phyloP scores from a whole-genome alignment of 1,140 invertebrate species.

The Lucilia sericata region DNA sequence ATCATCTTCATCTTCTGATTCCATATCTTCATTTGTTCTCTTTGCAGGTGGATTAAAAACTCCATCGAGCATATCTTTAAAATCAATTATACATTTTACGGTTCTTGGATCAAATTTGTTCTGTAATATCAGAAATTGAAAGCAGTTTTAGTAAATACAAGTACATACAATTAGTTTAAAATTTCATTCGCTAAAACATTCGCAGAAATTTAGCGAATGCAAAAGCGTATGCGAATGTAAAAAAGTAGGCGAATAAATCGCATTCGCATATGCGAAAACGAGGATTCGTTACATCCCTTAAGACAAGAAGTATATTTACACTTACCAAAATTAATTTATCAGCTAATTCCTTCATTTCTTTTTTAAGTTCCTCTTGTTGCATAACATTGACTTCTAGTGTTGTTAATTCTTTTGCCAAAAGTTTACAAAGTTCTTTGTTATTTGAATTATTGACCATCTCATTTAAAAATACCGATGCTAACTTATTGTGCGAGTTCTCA shows the following conservation, averaged over 20 bases:
- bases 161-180: too few relatives aligned
- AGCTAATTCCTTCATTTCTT: slow-evolving; percentile 55
- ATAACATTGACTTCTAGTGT: slow-evolving; percentile 54
- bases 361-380: slow-evolving; percentile 52
- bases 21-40: slow-evolving; percentile 32
- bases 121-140: slow-evolving; percentile 47
- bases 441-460: slow-evolving; percentile 61
- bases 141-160: too few relatives aligned
- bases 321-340: slow-evolving; percentile 59
- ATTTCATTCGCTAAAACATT: too few relatives aligned
- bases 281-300: too few relatives aligned
- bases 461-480: slow-evolving; percentile 59
- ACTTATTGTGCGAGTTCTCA: slow-evolving; percentile 62
- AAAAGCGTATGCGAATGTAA: too few relatives aligned
- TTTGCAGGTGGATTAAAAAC: slow-evolving; percentile 54
- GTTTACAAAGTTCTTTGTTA: slow-evolving; percentile 63
- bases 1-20: slow-evolving; percentile 47
- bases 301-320: not conserved
- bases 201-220: too few relatives aligned
- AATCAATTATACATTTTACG: slow-evolving; percentile 55
- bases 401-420: slow-evolving; percentile 61
- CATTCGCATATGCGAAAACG: too few relatives aligned
- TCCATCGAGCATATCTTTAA: slow-evolving; percentile 60
- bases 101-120: slow-evolving; percentile 59
- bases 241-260: too few relatives aligned